These are phyloP conservation scores for Lerista edwardsae DNA, from an alignment of 2,797 vertebrate genomes.

Conservation along the genomic window DNA sequence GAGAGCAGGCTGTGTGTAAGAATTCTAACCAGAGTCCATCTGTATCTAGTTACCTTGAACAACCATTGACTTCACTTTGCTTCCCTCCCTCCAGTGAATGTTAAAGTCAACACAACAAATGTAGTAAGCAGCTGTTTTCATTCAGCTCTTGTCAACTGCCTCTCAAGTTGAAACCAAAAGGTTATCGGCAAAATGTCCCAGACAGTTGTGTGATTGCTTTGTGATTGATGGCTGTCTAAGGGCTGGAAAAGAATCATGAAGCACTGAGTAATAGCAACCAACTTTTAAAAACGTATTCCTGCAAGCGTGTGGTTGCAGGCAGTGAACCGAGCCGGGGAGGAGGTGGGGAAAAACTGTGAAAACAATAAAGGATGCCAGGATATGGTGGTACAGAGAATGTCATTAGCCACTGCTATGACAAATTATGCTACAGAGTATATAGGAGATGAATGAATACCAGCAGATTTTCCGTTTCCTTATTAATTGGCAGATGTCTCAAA, in stretches of 20 bases:
- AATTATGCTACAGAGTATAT: constrained; percentile 4
- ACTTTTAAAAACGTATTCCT: not conserved
- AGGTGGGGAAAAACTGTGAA: not conserved
- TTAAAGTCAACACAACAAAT: constrained; percentile 25
- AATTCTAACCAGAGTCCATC: constrained; percentile 13
- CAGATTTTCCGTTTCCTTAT: constrained; percentile 33
- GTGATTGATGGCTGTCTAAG: constrained; percentile 47
- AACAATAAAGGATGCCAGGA: not conserved
- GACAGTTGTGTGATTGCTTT: constrained; percentile 45
- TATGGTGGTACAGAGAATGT: not conserved
- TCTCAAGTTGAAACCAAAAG: constrained; percentile 19
- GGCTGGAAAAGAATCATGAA: constrained; percentile 1
- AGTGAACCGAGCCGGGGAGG: constrained; percentile 3
- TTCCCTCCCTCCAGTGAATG: not conserved
- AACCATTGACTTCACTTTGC: constrained; percentile 44
- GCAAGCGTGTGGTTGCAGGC: not conserved
- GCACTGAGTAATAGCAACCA: not conserved
- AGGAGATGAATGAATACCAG: constrained; percentile 2
- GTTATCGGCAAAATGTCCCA: constrained; percentile 20
- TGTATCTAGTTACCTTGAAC: constrained; percentile 10
- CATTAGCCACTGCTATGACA: not conserved
- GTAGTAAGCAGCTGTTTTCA: constrained; percentile 43
- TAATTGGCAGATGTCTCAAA: constrained; percentile 51
- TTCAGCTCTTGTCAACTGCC: constrained; percentile 49
- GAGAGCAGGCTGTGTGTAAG: not conserved